Conservation (phyloP, 2,888 invertebrate genomes). For the Metalampra italica region DNA sequence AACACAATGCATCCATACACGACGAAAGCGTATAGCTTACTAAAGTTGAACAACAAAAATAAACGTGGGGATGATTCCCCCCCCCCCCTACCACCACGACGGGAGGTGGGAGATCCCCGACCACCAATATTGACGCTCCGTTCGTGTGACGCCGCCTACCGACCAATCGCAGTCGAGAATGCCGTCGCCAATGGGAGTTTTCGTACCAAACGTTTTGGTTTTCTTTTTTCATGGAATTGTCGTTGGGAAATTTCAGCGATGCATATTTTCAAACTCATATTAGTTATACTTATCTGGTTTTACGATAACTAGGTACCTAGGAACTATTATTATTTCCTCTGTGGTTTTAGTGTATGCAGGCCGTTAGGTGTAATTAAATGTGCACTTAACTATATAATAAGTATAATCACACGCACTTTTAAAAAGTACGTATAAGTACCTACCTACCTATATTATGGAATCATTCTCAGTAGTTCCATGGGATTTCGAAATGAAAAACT, state of each 20-base stretch:
- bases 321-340: too few relatives aligned
- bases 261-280: conserved; percentile 20
- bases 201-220: conserved; percentile 28
- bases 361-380: too few relatives aligned
- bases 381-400: too few relatives aligned
- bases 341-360: too few relatives aligned
- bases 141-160: conserved; percentile 46
- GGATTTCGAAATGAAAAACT: too few relatives aligned
- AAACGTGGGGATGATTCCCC: conserved; percentile 70
- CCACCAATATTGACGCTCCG: conserved; percentile 40
- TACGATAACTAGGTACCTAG: too few relatives aligned
- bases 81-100: conserved; percentile 46
- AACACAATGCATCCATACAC: conserved; percentile 39
- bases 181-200: conserved; percentile 45
- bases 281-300: too few relatives aligned
- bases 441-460: too few relatives aligned
- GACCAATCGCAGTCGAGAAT: conserved; percentile 41
- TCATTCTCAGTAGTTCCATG: too few relatives aligned
- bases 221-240: conserved; percentile 55
- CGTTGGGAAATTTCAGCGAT: conserved; percentile 48
- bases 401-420: too few relatives aligned
- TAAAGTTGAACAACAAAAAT: conserved; percentile 70
- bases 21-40: conserved; percentile 63
- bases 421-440: too few relatives aligned
- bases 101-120: conserved; percentile 35